Evolutionary conservation across 2,888 invertebrate genomes (phyloP).

Genomic region (Hermaeophaga mercurialis): DNA sequence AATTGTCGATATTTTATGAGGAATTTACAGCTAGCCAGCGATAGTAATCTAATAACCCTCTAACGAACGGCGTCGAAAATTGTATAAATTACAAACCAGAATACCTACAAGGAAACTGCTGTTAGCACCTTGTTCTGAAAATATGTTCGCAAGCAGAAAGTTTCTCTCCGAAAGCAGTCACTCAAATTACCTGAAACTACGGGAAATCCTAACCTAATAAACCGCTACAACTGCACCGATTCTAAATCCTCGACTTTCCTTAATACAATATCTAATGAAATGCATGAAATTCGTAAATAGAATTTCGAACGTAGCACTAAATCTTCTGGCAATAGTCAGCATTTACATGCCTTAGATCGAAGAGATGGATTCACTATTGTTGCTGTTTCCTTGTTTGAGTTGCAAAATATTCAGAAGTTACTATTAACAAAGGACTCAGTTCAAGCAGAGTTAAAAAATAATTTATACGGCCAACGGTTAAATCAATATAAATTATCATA

Average conservation of each 20-base stretch:
- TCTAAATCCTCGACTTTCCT: constrained; percentile 23
- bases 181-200: constrained; percentile 23
- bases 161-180: too few species aligned
- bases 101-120: too few species aligned
- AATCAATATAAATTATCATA: too few species aligned
- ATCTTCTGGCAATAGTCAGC: constrained; percentile 22
- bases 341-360: constrained; percentile 11
- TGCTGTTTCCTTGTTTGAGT: neutral
- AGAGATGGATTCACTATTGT: neutral
- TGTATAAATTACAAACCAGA: too few species aligned
- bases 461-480: too few species aligned
- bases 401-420: constrained; percentile 6
- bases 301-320: constrained; percentile 24
- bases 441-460: too few species aligned
- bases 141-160: too few species aligned
- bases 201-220: constrained; percentile 22
- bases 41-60: too few species aligned
- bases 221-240: constrained; percentile 17
- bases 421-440: constrained; percentile 2
- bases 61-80: too few species aligned
- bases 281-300: constrained; percentile 28
- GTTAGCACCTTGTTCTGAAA: too few species aligned
- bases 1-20: too few species aligned
- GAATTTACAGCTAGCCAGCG: too few species aligned
- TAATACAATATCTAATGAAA: constrained; percentile 25